Percentiles rank a stretch among this genome's conserved stretches.
phyloP scores from a whole-genome alignment of 2,888 invertebrate genomes.

The Nomada hirtipes region DNA sequence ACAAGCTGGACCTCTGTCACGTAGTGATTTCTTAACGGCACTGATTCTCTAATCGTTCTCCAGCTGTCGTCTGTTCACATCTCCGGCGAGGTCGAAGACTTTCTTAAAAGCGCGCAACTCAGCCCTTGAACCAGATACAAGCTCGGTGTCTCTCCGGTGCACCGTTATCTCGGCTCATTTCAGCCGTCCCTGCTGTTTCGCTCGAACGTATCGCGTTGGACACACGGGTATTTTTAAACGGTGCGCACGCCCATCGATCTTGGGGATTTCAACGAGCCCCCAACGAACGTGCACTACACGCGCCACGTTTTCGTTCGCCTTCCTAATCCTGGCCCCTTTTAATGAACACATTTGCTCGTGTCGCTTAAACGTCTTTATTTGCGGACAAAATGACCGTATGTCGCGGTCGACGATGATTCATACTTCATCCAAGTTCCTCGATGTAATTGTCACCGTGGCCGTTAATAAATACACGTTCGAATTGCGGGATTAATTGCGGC shows the following conservation, averaged over 20 bases:
- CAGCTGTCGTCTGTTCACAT: constrained; percentile 10
- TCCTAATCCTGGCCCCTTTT: background rate
- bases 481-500: constrained; percentile 53
- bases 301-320: background rate
- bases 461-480: constrained; percentile 49
- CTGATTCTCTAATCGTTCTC: background rate
- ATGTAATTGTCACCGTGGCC: constrained; percentile 42
- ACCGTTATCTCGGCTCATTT: constrained; percentile 43
- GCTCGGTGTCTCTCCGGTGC: constrained; percentile 39
- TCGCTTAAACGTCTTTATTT: no score
- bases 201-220: constrained; percentile 22
- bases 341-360: background rate
- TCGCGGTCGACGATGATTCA: constrained; percentile 59
- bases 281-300: background rate
- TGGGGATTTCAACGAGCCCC: background rate
- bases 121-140: constrained; percentile 61
- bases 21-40: no score
- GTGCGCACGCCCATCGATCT: constrained; percentile 1
- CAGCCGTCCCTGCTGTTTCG: constrained; percentile 46
- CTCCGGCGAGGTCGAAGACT: constrained; percentile 41
- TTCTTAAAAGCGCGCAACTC: constrained; percentile 44
- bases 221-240: constrained; percentile 44
- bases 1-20: no score
- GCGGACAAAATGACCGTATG: constrained; percentile 31
- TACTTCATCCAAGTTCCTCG: constrained; percentile 17